phyloP scores from a whole-genome alignment of 2,797 vertebrate genomes.

The Enteromius fasciolatus region DNA sequence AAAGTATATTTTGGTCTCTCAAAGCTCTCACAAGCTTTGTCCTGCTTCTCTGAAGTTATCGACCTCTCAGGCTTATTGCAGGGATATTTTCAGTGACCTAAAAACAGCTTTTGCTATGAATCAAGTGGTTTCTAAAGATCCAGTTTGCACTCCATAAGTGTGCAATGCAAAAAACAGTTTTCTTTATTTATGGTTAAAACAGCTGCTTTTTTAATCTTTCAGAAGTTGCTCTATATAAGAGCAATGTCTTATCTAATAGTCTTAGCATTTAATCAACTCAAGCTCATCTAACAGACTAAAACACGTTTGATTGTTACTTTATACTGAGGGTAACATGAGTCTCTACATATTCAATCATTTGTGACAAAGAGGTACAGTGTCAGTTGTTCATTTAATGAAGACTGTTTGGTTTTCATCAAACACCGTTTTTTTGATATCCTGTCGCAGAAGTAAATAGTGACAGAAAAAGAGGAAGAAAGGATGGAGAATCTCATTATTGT shows the following conservation, averaged over 20 bases:
- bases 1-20: constrained; percentile 64
- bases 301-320: neutral
- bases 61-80: constrained; percentile 74
- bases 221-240: neutral
- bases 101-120: constrained; percentile 71
- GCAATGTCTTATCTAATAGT: neutral
- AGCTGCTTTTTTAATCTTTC: neutral
- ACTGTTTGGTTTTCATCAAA: constrained; percentile 46
- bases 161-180: constrained; percentile 69
- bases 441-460: constrained; percentile 18
- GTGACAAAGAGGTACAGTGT: constrained; percentile 30
- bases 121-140: constrained; percentile 74
- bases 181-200: constrained; percentile 20
- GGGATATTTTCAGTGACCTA: constrained; percentile 61
- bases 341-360: constrained; percentile 1
- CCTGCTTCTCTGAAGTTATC: constrained; percentile 70
- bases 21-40: constrained; percentile 71
- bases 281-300: neutral
- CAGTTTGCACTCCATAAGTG: constrained; percentile 75
- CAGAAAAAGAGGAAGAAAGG: constrained; percentile 20
- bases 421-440: constrained; percentile 47
- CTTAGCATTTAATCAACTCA: neutral
- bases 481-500: constrained; percentile 62
- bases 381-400: constrained; percentile 43
- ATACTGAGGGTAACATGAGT: neutral